phyloP scores from a whole-genome alignment of 1,140 invertebrate genomes.

The Bombus breviceps region DNA sequence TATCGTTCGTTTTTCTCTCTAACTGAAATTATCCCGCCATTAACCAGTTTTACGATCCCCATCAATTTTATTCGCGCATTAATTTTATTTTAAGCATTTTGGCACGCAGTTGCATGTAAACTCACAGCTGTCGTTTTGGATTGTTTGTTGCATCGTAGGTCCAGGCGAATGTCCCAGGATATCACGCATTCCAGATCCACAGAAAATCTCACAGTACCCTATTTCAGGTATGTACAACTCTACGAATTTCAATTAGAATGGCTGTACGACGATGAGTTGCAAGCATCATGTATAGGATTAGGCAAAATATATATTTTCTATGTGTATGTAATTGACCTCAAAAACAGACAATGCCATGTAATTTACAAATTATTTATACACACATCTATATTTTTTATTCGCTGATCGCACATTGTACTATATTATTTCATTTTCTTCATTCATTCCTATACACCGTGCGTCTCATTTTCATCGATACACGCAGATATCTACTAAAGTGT shows the following conservation, averaged over 20 bases:
- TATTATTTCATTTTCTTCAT: too few species aligned
- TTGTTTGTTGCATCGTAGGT: slow-evolving; percentile 81
- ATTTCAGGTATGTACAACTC: slow-evolving; percentile 75
- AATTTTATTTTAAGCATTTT: slow-evolving; percentile 72
- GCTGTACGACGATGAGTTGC: neutral
- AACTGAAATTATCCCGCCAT: neutral
- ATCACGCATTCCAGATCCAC: slow-evolving; percentile 80
- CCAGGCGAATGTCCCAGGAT: slow-evolving; percentile 91
- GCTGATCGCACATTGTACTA: too few species aligned
- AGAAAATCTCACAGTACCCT: slow-evolving; percentile 76
- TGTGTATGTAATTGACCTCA: too few species aligned
- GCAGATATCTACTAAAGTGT: too few species aligned
- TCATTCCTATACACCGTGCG: too few species aligned
- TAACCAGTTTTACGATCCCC: too few species aligned
- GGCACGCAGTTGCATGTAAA: slow-evolving; percentile 77
- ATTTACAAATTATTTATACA: too few species aligned
- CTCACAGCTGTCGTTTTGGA: slow-evolving; percentile 75
- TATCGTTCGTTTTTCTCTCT: neutral
- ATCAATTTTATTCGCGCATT: slow-evolving; percentile 65
- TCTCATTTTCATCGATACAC: too few species aligned
- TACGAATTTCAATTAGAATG: neutral
- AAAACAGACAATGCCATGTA: too few species aligned
- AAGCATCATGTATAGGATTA: neutral
- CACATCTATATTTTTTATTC: too few species aligned
- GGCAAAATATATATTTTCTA: too few species aligned